Evolutionary conservation across 2,113 vertebrate genomes (phyloP).

Genomic region (Corythaixoides concolor): DNA sequence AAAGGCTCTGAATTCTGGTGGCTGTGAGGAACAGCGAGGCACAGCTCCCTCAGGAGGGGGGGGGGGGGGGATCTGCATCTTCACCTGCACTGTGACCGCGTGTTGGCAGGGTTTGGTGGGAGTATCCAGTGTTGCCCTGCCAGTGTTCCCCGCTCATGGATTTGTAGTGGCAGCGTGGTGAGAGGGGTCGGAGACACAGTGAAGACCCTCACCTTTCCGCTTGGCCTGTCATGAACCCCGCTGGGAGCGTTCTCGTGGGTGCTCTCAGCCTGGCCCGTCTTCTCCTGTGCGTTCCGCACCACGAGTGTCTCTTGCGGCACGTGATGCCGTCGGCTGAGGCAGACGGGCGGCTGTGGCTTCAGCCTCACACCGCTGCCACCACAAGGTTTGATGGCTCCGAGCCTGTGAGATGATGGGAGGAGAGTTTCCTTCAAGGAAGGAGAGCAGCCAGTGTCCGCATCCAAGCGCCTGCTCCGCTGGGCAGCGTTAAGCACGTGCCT

Average conservation of each 20-base stretch:
- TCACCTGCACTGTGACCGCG: background rate
- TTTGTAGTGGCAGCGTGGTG: background rate
- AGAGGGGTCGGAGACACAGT: background rate
- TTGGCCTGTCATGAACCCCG: background rate
- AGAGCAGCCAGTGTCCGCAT: background rate
- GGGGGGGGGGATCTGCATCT: accelerated
- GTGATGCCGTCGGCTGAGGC: background rate
- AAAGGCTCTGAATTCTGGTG: background rate
- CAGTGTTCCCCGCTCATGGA: background rate
- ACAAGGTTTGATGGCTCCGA: background rate
- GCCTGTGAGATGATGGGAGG: background rate
- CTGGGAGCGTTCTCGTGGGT: background rate
- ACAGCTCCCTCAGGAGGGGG: accelerated
- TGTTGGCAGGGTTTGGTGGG: background rate
- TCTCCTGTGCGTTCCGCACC: accelerated
- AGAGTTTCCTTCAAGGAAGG: background rate
- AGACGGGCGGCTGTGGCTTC: background rate
- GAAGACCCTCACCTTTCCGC: background rate
- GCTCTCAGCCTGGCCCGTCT: accelerated
- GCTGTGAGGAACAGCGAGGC: background rate
- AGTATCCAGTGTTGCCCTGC: background rate
- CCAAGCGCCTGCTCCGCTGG: accelerated
- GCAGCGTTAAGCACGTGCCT: accelerated
- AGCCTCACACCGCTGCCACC: background rate
- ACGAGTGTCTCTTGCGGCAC: background rate